A percentile compares a stretch with the other conserved stretches of the same genome.
Evolutionary conservation across 1,140 invertebrate species (phyloP).

Genomic region (Drosophila triauraria): DNA sequence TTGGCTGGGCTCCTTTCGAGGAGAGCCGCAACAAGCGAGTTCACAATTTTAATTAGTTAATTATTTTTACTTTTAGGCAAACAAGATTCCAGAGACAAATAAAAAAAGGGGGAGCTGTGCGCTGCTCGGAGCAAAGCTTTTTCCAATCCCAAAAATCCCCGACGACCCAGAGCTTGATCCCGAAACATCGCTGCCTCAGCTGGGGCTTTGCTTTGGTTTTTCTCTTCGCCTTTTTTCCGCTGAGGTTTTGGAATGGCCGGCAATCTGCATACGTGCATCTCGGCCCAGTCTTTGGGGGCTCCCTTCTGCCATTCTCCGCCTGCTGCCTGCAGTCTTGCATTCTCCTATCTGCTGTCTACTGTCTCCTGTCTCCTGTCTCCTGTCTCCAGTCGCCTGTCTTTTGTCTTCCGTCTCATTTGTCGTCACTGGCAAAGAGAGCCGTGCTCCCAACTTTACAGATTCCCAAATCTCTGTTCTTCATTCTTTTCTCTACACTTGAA

Average conservation of each 20-base stretch:
- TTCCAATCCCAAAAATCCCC: slow-evolving; percentile 37
- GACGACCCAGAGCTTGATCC: slow-evolving; percentile 55
- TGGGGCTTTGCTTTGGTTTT: slow-evolving; percentile 42
- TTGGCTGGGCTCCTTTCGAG: background rate
- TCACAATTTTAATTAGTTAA: slow-evolving; percentile 84
- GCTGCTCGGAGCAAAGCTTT: slow-evolving; percentile 14
- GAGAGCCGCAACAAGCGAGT: slow-evolving; percentile 56
- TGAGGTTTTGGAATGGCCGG: slow-evolving; percentile 57
- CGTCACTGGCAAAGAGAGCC: slow-evolving; percentile 39
- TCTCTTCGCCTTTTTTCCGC: background rate
- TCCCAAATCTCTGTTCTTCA: slow-evolving; percentile 42
- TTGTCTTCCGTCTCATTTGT: slow-evolving; percentile 46
- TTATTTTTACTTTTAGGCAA: slow-evolving; percentile 84
- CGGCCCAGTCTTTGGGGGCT: slow-evolving; percentile 54
- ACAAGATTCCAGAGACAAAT: slow-evolving; percentile 83
- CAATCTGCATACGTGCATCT: slow-evolving; percentile 84
- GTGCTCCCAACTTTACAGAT: slow-evolving; percentile 37
- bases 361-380: slow-evolving; percentile 25
- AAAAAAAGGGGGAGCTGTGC: slow-evolving; percentile 51
- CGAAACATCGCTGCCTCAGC: slow-evolving; percentile 51
- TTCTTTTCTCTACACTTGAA: slow-evolving; percentile 15
- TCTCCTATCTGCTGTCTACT: slow-evolving; percentile 50
- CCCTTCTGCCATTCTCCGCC: slow-evolving; percentile 50
- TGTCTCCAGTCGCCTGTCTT: slow-evolving; percentile 31
- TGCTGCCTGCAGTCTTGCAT: slow-evolving; percentile 27